These are phyloP conservation scores for Cirrhinus molitorella DNA, from an alignment of 2,797 vertebrate species.

Conservation along the genomic window DNA sequence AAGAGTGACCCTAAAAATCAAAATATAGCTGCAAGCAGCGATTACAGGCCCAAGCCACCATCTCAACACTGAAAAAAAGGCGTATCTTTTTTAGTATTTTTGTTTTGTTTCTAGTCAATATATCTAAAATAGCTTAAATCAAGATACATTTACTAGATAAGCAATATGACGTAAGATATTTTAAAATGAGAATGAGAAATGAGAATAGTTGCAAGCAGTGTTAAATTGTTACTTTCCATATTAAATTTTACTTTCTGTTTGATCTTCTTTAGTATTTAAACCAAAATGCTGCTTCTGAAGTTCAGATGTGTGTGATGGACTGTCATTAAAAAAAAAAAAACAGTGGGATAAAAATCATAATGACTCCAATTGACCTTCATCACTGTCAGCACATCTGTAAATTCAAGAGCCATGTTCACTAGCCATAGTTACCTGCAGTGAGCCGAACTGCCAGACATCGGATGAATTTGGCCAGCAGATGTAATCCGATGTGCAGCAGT, in stretches of 20 bases:
- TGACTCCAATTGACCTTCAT: constrained; percentile 1
- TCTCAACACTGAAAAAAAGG: too few relatives aligned
- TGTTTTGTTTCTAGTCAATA: too few relatives aligned
- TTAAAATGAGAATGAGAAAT: background rate
- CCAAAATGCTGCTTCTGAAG: background rate
- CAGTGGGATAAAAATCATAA: background rate
- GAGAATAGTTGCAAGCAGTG: background rate
- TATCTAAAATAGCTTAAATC: too few relatives aligned
- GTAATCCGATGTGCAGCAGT: constrained; percentile 29
- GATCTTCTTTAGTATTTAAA: background rate
- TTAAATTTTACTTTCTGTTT: background rate
- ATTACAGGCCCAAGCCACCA: too few relatives aligned
- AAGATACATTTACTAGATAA: too few relatives aligned
- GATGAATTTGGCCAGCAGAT: constrained; percentile 47
- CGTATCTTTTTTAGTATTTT: too few relatives aligned
- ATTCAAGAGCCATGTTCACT: background rate
- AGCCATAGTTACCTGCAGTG: background rate
- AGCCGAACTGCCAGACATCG: constrained; percentile 5
- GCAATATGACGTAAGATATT: too few relatives aligned
- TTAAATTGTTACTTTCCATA: background rate
- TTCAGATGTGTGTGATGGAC: background rate
- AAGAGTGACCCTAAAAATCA: background rate
- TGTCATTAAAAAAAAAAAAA: background rate
- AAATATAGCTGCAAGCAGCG: too few relatives aligned
- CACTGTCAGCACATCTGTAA: constrained; percentile 22